A percentile compares a stretch with the other conserved stretches of the same genome.
Evolutionary conservation across 2,113 vertebrate species (phyloP).

Genomic region (Phalacrocorax brasilianus): DNA sequence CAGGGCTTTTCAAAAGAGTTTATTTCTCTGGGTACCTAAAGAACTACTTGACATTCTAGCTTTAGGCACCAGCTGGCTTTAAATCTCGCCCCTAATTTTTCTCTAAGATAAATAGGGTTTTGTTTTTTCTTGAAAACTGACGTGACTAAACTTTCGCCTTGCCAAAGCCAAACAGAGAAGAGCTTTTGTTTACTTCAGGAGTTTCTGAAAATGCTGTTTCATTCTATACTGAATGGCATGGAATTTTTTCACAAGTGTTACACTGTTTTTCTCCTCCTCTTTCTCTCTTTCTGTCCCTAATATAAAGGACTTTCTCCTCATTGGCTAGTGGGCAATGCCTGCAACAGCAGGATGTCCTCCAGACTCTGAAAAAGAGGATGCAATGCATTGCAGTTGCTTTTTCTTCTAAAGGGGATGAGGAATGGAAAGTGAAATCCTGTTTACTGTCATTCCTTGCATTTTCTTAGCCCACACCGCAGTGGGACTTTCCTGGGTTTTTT

Average conservation of each 20-base stretch:
- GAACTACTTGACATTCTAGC: conserved; percentile 1
- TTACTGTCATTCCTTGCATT: not conserved
- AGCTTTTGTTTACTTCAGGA: not conserved
- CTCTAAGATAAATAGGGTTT: not conserved
- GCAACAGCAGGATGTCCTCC: not conserved
- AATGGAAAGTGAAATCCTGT: not conserved
- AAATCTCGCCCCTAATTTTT: not conserved
- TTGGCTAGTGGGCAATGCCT: not conserved
- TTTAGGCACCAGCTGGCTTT: not conserved
- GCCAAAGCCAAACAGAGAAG: not conserved
- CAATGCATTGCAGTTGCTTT: not conserved
- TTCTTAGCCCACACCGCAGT: not conserved
- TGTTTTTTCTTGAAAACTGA: not conserved
- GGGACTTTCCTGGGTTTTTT: not conserved
- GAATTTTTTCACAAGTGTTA: not conserved
- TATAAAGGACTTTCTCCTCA: not conserved
- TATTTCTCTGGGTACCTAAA: not conserved
- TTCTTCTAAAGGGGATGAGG: not conserved
- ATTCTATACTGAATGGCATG: not conserved
- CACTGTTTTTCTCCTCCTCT: not conserved
- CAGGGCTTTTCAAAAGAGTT: not conserved
- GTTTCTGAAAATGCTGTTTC: not conserved
- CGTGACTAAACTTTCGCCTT: not conserved
- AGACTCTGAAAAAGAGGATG: not conserved
- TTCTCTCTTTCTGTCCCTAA: not conserved